Evolutionary conservation across 2,113 vertebrate species (phyloP).

Genomic region (Lamprotornis superbus): DNA sequence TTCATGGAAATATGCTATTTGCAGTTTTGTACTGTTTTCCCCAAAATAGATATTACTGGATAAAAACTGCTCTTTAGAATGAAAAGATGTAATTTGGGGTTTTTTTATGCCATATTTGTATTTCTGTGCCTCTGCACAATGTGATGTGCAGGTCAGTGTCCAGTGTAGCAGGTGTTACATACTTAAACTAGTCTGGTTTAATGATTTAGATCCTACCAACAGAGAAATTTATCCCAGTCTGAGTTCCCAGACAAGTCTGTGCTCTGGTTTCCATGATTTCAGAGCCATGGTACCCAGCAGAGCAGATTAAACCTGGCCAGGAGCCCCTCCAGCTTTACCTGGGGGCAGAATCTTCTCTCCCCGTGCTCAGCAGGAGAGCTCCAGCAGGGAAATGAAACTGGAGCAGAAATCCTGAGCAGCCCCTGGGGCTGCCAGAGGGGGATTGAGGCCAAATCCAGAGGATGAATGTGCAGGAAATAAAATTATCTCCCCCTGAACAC

Average conservation of each 20-base stretch:
- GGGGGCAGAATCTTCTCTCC: background rate
- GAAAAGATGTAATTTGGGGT: background rate
- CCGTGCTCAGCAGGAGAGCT: background rate
- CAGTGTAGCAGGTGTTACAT: fast-evolving
- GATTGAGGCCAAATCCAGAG: fast-evolving
- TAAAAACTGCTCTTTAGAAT: background rate
- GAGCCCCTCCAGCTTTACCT: background rate
- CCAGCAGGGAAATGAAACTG: background rate
- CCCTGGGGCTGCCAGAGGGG: background rate
- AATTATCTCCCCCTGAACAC: fast-evolving
- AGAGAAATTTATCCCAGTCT: background rate
- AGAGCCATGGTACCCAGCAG: background rate
- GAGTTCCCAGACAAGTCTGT: background rate
- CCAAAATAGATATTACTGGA: fast-evolving
- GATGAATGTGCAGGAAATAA: too few species aligned
- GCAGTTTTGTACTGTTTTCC: background rate
- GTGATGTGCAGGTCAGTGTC: background rate
- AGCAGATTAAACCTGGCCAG: background rate
- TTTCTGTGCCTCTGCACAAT: background rate
- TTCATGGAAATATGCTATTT: background rate
- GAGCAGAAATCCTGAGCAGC: background rate
- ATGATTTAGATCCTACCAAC: fast-evolving
- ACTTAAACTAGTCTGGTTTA: fast-evolving
- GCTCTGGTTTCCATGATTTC: background rate
- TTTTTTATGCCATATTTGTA: background rate